These are phyloP conservation scores for Tor tambroides DNA, from an alignment of 2,113 vertebrate species.

Conservation along the genomic window DNA sequence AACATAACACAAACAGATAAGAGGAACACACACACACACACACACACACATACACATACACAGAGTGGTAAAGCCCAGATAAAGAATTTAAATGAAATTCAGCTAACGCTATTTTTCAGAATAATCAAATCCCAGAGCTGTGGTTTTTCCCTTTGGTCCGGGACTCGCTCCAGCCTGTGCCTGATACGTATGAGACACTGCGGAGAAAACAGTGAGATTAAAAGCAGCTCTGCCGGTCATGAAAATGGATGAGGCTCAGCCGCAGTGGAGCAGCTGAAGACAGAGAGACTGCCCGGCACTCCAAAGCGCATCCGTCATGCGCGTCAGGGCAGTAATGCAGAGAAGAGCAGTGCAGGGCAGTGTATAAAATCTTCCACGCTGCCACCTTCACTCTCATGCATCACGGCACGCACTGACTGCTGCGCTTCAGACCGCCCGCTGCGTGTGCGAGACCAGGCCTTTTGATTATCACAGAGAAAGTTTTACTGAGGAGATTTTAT, in stretches of 20 bases:
- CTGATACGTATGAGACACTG: background rate
- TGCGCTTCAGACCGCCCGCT: background rate
- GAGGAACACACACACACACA: slow-evolving; percentile 37
- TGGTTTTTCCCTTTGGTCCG: background rate
- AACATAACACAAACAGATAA: slow-evolving; percentile 53
- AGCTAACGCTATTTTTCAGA: slow-evolving; percentile 19
- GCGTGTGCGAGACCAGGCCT: background rate
- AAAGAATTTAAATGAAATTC: slow-evolving; percentile 38
- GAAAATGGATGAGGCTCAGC: slow-evolving; percentile 68
- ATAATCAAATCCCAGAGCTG: slow-evolving; percentile 33
- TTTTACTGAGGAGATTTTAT: background rate
- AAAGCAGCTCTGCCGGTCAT: slow-evolving; percentile 42
- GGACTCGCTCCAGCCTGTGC: background rate
- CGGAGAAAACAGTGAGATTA: slow-evolving; percentile 16
- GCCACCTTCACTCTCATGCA: slow-evolving; percentile 43
- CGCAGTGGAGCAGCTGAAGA: slow-evolving; percentile 57
- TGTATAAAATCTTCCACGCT: slow-evolving; percentile 38
- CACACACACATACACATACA: slow-evolving; percentile 33
- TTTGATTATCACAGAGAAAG: background rate
- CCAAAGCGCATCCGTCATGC: slow-evolving; percentile 63
- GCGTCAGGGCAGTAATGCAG: slow-evolving; percentile 57
- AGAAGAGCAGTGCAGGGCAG: slow-evolving; percentile 20
- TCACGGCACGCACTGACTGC: slow-evolving; percentile 32
- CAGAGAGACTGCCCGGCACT: slow-evolving; percentile 58
- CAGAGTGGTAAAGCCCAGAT: slow-evolving; percentile 23